Evolutionary conservation across 1,140 invertebrate species (phyloP).

Genomic region (Diorhabda sublineata): DNA sequence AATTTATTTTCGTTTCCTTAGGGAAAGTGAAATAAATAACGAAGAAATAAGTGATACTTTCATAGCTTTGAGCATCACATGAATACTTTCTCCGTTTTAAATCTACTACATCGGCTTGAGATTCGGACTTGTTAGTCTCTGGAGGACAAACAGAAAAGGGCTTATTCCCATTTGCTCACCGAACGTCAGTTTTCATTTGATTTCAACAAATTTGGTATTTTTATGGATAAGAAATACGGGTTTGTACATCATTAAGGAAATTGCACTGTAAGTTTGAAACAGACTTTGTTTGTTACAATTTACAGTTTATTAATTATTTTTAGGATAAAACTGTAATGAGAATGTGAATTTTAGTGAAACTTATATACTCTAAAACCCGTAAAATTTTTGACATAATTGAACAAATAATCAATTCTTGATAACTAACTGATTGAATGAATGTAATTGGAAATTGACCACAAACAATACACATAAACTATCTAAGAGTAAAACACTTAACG

Average conservation of each 20-base stretch:
- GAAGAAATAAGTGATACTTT: conserved; percentile 2
- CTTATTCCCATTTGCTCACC: not conserved
- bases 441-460: no score
- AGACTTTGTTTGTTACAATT: no score
- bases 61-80: conserved; percentile 1
- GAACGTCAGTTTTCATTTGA: not conserved
- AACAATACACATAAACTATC: no score
- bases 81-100: conserved; percentile 3
- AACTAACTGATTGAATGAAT: no score
- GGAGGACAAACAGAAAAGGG: not conserved
- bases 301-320: no score
- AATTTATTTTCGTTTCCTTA: not conserved
- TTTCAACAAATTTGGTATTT: not conserved
- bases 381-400: no score
- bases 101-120: not conserved
- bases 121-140: not conserved
- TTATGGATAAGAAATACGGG: not conserved
- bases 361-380: no score
- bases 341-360: no score
- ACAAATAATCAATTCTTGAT: no score
- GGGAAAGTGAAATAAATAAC: conserved; percentile 1
- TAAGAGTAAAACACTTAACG: no score
- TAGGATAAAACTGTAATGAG: no score
- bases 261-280: no score
- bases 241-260: not conserved